Evolutionary conservation across 2,113 vertebrate species (phyloP), one percentile per base, ranked within the genome.

Genomic region (Grammomys surdaster): DNA sequence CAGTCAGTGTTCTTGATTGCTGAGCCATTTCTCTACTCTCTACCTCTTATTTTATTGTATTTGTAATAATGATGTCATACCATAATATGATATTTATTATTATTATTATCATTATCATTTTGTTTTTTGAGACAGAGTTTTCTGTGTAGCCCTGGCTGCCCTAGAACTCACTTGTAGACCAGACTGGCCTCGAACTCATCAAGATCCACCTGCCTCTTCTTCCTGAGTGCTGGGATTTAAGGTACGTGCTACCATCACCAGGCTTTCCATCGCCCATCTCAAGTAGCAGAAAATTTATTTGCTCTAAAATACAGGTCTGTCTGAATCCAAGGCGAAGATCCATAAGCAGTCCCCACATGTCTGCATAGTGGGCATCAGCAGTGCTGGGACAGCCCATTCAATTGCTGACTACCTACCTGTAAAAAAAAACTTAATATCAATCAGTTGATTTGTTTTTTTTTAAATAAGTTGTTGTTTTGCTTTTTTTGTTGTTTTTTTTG

Each of bases 351-450:
- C 28, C 46, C 36, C 33, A 13, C 26, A 14, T 36, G 20, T 9
- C n/a, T 3, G 28, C 46, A 28, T 1, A 26, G 22, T 70, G 5
- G 22, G 33, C 33, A 40, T 13, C 1, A 17, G 12, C 9, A 1
- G n/a, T 1, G 13, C 5, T 2, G 40, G 17, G 48, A 5, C 0
- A 22, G 40, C 22, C 20, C 0, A 3, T 7, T 28, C 46, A 43
- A 5, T 9, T 56, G n/a, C 16, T 36, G 58, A 72, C 63, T n/a
- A 58, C 20, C n/a, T 48, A 33, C 54, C 77, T 70, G 17, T 54
- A 70, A 90, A 54, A 70, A 90, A 54, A 87, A 26, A 60, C 72
- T 63, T 36, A 58, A 75, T 51, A 54, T 60, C 75, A 94, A 72
- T 76, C 54, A 4, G 40, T 43, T 69, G 69, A 89, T 69, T 65